These are phyloP conservation scores for Microctonus hyperodae DNA, from an alignment of 2,888 invertebrate genomes.

Conservation along the genomic window DNA sequence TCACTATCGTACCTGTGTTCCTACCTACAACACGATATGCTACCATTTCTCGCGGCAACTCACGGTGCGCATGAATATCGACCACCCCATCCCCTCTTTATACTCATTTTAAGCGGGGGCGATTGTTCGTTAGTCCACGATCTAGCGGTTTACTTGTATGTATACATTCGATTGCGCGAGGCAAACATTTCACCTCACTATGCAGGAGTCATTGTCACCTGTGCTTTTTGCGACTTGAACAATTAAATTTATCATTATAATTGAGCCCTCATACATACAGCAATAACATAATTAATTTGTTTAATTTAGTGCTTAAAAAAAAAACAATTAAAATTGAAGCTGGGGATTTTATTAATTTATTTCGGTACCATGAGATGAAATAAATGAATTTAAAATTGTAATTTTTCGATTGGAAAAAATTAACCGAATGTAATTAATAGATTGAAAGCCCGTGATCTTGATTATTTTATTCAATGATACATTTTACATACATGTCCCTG, in stretches of 20 bases:
- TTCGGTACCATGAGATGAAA: too few species aligned
- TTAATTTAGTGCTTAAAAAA: too few species aligned
- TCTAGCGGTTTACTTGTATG: conserved; percentile 16
- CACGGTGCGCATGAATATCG: conserved; percentile 50
- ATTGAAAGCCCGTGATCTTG: conserved; percentile 22
- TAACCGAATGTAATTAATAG: too few species aligned
- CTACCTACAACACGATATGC: neutral
- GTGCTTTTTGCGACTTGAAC: conserved; percentile 26
- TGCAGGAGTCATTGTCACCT: conserved; percentile 34
- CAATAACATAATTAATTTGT: too few species aligned
- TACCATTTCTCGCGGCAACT: conserved; percentile 1
- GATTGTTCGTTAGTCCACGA: conserved; percentile 28
- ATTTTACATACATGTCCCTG: conserved; percentile 23
- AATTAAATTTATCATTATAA: conserved; percentile 24
- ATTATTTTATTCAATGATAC: conserved; percentile 29
- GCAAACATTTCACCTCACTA: neutral
- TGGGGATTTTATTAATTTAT: too few species aligned
- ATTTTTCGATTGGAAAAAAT: too few species aligned
- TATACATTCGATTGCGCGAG: neutral
- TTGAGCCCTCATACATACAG: neutral
- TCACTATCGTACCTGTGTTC: conserved; percentile 22
- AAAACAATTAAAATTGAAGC: too few species aligned
- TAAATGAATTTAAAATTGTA: too few species aligned
- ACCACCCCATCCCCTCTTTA: conserved; percentile 50
- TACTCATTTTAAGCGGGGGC: conserved; percentile 32